Evolutionary conservation across 2,113 vertebrate species (phyloP).

Genomic region (Rhipidura dahli): DNA sequence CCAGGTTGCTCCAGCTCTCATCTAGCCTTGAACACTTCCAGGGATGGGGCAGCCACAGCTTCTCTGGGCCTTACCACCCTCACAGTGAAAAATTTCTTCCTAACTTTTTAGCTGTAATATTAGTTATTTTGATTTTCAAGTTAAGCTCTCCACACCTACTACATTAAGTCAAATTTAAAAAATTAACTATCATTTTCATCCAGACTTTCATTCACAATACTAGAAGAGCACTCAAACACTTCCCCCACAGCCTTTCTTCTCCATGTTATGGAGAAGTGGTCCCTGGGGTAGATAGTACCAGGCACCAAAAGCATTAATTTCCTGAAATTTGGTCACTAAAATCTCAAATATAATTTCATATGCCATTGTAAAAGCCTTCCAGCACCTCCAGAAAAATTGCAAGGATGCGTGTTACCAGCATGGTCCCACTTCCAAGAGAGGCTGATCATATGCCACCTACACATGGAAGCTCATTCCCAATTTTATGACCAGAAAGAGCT

Average conservation of each 20-base stretch:
- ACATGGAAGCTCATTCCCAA: neutral
- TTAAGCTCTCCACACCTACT: neutral
- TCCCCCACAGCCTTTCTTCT: neutral
- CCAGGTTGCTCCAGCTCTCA: neutral
- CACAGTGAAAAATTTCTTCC: neutral
- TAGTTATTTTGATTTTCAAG: neutral
- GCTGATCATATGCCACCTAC: neutral
- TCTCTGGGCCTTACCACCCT: neutral
- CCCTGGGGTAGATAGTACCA: neutral
- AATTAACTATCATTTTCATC: neutral
- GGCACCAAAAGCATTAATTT: neutral
- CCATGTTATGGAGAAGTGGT: neutral
- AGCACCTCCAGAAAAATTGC: neutral
- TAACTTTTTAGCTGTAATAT: neutral
- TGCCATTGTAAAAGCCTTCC: neutral
- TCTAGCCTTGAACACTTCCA: neutral
- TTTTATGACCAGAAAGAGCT: neutral
- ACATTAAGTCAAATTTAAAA: neutral
- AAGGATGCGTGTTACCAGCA: neutral
- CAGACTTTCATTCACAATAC: neutral
- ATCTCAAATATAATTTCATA: accelerated
- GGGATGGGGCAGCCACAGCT: neutral
- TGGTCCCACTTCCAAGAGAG: neutral
- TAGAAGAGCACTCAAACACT: neutral
- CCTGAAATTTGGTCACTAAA: neutral